Base-by-base conservation (phyloP, 1,140 invertebrate species). In the Mylabris phalerata region DNA sequence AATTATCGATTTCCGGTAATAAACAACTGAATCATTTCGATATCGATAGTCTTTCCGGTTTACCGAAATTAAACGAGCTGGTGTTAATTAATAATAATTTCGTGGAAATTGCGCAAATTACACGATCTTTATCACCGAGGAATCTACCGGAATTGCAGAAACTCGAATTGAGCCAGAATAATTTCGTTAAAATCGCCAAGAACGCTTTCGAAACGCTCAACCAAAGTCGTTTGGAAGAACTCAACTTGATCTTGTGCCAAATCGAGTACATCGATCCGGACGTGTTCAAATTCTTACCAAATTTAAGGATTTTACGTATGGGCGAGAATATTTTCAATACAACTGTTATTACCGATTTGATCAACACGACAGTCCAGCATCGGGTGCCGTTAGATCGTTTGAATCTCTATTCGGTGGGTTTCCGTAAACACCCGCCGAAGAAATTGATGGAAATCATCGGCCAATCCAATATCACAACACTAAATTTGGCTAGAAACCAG, bases 401-500 rank as follows among this genome's bases (percentile, higher is more conserved):
- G 0, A 75, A 78, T 66, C 56, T 82, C 40, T 77, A 74, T n/a
- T 72, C 73, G 13, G 73, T 78, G 65, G 79, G 79, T 0, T 79
- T 81, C 50, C 64, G 76, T 24, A 79, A 75, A 61, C 64, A 66
- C 44, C 72, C 75, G 3, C 78, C 79, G 3, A 70, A 59, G 58
- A 19, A 50, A 10, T 51, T 82, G 3, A 66, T 81, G 61, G 62
- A 77, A 55, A 67, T 76, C 0, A 77, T 81, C 41, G 75, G 77
- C 3, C 70, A 75, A 6, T 74, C 77, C 0, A 77, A 75, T 6
- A 74, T 82, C 32, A 73, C 72, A 38, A 67, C 71, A 50, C 64
- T 82, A n/a, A 74, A 67, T 50, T 62, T 82, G 26, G 66, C 77
- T 3, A 71, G 74, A 50, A 82, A 82, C 65, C 77, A 79, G 56